Conservation (phyloP, 2,888 invertebrate species). For the Tortricodes alternella region DNA sequence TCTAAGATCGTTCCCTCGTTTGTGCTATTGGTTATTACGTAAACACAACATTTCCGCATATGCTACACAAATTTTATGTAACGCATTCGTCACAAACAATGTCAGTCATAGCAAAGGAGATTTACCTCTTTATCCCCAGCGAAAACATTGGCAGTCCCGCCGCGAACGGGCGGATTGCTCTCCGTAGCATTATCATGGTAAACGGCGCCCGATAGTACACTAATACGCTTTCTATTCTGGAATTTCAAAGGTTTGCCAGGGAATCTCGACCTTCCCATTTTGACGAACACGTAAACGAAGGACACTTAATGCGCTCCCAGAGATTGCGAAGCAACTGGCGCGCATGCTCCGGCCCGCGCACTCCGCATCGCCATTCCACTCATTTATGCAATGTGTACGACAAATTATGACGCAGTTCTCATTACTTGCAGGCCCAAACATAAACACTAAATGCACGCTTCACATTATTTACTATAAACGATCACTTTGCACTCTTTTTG, state of each 20-base stretch:
- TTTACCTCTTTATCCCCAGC: constrained; percentile 79
- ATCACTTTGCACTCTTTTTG: constrained; percentile 76
- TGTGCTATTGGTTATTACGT: constrained; percentile 70
- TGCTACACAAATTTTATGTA: constrained; percentile 48
- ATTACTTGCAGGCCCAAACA: constrained; percentile 66
- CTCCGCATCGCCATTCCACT: constrained; percentile 82
- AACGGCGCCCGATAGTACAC: constrained; percentile 87
- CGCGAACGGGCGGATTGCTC: constrained; percentile 71
- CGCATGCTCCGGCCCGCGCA: constrained; percentile 82
- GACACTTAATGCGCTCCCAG: constrained; percentile 80
- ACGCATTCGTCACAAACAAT: constrained; percentile 42
- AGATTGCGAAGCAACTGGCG: constrained; percentile 77
- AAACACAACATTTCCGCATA: constrained; percentile 68
- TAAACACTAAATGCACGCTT: constrained; percentile 71
- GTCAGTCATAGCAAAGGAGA: constrained; percentile 34
- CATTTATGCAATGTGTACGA: constrained; percentile 79
- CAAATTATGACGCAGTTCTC: constrained; percentile 80
- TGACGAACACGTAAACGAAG: constrained; percentile 82
- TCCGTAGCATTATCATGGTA: constrained; percentile 77
- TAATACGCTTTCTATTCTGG: constrained; percentile 92
- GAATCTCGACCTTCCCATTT: constrained; percentile 92
- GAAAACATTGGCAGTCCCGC: constrained; percentile 73
- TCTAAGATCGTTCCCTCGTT: constrained; percentile 54
- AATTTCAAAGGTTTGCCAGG: constrained; percentile 94
- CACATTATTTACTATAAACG: constrained; percentile 73